These are phyloP conservation scores for Argya squamiceps DNA, from an alignment of 2,797 vertebrate genomes.

Conservation along the genomic window DNA sequence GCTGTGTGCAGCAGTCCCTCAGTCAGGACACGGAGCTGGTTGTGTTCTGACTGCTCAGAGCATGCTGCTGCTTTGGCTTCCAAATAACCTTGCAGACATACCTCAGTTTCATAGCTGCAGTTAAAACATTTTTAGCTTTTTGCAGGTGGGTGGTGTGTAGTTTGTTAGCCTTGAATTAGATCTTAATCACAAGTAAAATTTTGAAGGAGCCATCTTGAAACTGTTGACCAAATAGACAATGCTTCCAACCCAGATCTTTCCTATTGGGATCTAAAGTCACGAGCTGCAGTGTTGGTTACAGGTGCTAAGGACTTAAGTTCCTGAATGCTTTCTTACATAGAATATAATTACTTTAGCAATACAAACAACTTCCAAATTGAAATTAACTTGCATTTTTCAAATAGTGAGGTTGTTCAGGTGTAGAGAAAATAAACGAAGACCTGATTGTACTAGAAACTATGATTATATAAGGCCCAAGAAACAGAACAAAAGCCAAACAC, in stretches of 20 bases:
- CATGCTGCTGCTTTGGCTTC: background rate
- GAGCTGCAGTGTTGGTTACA: background rate
- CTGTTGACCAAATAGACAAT: background rate
- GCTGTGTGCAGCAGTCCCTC: background rate
- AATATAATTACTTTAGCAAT: background rate
- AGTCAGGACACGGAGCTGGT: background rate
- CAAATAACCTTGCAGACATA: background rate
- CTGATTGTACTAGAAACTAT: background rate
- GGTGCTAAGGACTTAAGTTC: background rate
- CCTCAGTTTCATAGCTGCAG: background rate
- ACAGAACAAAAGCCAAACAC: background rate
- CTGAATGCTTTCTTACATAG: background rate
- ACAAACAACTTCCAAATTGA: background rate
- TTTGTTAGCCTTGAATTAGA: background rate
- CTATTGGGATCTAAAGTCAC: background rate
- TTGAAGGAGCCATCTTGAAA: background rate
- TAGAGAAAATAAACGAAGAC: background rate
- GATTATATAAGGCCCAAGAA: background rate
- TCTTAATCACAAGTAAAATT: background rate
- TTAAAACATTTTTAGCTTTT: background rate
- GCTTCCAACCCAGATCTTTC: background rate
- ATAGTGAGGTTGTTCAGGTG: background rate
- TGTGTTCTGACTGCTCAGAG: background rate
- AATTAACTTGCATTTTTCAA: background rate
- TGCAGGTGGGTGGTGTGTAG: background rate